Percentiles rank a stretch among this genome's conserved stretches.
Evolutionary conservation across 1,140 invertebrate genomes (phyloP).

Genomic region (Drosophila murphyi): DNA sequence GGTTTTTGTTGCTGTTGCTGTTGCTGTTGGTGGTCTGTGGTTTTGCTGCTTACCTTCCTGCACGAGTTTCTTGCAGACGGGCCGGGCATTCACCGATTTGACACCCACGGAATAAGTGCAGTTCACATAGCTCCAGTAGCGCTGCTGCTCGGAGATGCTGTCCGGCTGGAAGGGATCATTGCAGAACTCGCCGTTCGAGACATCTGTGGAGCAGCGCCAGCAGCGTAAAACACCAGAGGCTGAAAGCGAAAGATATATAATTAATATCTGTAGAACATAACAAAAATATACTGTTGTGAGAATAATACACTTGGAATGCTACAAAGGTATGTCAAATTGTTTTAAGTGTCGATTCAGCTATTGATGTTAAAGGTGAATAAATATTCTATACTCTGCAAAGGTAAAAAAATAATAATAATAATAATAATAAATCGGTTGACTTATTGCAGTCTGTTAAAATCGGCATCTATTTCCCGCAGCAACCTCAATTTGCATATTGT

Average conservation of each 20-base stretch:
- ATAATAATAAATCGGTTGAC: no score
- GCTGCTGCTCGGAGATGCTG: slow-evolving; percentile 81
- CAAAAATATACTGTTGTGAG: no score
- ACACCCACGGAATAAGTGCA: slow-evolving; percentile 78
- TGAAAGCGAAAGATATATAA: slow-evolving; percentile 28
- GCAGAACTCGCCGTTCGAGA: slow-evolving; percentile 83
- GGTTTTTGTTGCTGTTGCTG: background rate
- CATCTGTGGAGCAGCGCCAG: slow-evolving; percentile 84
- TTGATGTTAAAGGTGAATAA: no score
- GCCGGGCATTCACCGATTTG: slow-evolving; percentile 78
- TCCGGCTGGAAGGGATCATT: slow-evolving; percentile 83
- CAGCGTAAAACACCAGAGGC: slow-evolving; percentile 74
- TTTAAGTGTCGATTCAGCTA: no score
- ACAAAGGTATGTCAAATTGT: no score
- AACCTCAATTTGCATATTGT: no score
- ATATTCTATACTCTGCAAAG: no score
- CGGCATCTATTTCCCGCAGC: no score
- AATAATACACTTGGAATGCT: no score
- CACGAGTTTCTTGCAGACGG: slow-evolving; percentile 84
- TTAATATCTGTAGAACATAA: background rate
- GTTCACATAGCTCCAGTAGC: slow-evolving; percentile 84
- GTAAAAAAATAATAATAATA: no score
- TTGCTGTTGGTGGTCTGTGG: slow-evolving; percentile 1
- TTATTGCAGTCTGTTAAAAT: no score
- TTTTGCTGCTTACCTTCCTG: slow-evolving; percentile 76